A percentile compares a stretch with the other conserved stretches of the same genome.
Conservation (phyloP, 1,140 invertebrate genomes). For the Tetramorium alpestre region DNA sequence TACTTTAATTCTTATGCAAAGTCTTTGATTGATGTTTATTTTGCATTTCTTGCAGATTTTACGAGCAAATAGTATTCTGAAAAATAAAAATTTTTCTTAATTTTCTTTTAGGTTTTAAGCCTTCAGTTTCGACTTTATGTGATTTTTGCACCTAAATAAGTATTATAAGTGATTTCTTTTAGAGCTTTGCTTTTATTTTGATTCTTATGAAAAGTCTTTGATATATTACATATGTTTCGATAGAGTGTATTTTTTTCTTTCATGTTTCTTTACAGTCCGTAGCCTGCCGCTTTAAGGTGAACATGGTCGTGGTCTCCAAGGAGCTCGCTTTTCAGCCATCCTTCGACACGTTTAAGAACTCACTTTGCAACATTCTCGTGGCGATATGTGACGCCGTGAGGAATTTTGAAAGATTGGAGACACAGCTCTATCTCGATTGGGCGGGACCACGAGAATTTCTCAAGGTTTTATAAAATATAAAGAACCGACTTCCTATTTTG, state of each 20-base stretch:
- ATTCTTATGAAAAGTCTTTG: background rate
- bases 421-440: conserved; percentile 89
- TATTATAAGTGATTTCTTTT: background rate
- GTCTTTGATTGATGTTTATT: background rate
- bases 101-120: background rate
- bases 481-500: background rate
- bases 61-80: background rate
- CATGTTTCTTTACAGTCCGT: conserved; percentile 84
- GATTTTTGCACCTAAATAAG: background rate
- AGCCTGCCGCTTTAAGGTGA: conserved; percentile 91
- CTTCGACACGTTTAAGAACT: conserved; percentile 91
- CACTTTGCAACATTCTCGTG: conserved; percentile 90
- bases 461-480: conserved; percentile 82
- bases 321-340: conserved; percentile 92
- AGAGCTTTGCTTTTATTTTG: too few species aligned
- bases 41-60: background rate
- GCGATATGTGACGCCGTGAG: conserved; percentile 90
- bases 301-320: conserved; percentile 89
- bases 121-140: background rate
- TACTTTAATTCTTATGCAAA: too few species aligned
- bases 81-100: background rate
- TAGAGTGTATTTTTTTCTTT: background rate
- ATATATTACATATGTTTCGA: background rate
- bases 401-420: conserved; percentile 91
- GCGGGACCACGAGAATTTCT: conserved; percentile 80